Evolutionary conservation across 1,140 invertebrate species (phyloP).

Genomic region (Drosophila rufa): DNA sequence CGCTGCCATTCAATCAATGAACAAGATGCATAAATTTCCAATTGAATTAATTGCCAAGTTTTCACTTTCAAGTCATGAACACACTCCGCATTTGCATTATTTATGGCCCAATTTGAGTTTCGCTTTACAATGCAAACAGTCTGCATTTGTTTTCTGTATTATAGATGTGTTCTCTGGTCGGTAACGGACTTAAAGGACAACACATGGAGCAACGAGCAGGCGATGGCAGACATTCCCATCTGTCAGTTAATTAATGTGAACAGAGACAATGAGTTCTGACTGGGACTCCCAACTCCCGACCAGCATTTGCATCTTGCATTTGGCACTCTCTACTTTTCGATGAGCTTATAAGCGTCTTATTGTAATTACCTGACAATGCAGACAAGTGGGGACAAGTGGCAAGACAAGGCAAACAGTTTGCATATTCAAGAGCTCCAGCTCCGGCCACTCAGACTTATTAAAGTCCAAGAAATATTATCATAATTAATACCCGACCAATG

Average conservation of each 20-base stretch:
- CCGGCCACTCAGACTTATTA: conserved; percentile 54
- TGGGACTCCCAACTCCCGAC: background rate
- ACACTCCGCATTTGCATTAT: conserved; percentile 32
- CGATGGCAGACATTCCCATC: conserved; percentile 38
- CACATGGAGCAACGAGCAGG: background rate
- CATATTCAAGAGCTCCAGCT: conserved; percentile 17
- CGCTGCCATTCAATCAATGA: conserved; percentile 13
- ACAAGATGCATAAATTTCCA: conserved; percentile 3
- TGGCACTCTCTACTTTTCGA: conserved; percentile 65
- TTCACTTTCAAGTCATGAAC: conserved; percentile 29
- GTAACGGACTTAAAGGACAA: conserved; percentile 10
- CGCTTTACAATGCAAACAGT: conserved; percentile 32
- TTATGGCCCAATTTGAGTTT: conserved; percentile 26
- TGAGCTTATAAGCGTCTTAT: conserved; percentile 78
- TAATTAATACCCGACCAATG: conserved; percentile 75
- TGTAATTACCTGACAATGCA: conserved; percentile 80
- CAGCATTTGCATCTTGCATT: conserved; percentile 38
- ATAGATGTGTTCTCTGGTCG: conserved; percentile 3
- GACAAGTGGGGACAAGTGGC: conserved; percentile 51
- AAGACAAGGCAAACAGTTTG: conserved; percentile 9
- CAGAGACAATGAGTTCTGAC: conserved; percentile 10
- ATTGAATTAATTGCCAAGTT: conserved; percentile 25
- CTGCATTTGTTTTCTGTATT: conserved; percentile 19
- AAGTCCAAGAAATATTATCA: conserved; percentile 78
- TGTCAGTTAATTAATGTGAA: conserved; percentile 64